Conservation (phyloP, 2,797 vertebrate genomes). For the Salarias fasciatus region DNA sequence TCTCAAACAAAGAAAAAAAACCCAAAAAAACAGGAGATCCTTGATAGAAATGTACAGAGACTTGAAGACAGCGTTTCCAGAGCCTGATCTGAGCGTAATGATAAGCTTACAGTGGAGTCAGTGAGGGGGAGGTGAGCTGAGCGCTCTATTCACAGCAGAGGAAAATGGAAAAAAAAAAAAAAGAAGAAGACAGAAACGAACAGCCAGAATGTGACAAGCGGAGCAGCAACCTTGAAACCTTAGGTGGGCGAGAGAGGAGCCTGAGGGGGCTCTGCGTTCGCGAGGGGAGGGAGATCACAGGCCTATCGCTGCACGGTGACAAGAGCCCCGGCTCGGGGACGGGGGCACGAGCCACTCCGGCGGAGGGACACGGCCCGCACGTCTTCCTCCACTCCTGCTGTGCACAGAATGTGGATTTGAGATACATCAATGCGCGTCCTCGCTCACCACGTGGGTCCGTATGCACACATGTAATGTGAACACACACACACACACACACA, state of each 20-base stretch:
- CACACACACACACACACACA: no score
- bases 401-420: background rate
- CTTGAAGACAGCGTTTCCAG: conserved; percentile 33
- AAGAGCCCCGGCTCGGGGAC: conserved; percentile 55
- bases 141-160: conserved; percentile 44
- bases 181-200: conserved; percentile 17
- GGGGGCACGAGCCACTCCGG: conserved; percentile 62
- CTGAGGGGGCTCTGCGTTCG: conserved; percentile 70
- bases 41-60: conserved; percentile 34
- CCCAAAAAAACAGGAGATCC: no score
- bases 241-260: conserved; percentile 70
- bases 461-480: no score
- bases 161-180: background rate
- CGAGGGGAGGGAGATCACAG: conserved; percentile 68
- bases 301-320: conserved; percentile 58
- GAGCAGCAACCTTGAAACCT: conserved; percentile 76
- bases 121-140: conserved; percentile 60
- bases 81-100: conserved; percentile 46
- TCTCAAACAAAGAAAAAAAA: no score
- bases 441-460: no score
- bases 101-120: conserved; percentile 41
- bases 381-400: conserved; percentile 25
- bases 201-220: conserved; percentile 59
- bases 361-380: conserved; percentile 15
- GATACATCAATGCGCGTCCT: no score